Evolutionary conservation across 2,113 vertebrate species (phyloP), one percentile per base, ranked within the genome.

Genomic region (Apodemus speciosus): DNA sequence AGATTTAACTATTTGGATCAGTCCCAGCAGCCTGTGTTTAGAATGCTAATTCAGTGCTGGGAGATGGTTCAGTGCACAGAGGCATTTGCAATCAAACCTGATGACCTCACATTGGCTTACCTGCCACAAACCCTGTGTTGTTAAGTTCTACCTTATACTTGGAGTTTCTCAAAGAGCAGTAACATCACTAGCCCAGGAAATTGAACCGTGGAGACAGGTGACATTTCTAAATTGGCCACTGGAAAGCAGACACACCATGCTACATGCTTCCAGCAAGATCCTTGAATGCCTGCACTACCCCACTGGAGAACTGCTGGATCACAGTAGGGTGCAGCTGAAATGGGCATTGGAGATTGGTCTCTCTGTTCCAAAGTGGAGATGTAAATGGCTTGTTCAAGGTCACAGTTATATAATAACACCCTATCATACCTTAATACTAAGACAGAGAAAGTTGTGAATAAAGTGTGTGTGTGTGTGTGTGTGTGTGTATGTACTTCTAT

Each of bases 1-100:
- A 76, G 53, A 94, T 85, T 91, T 89, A 69, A 95, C 91, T 2
- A 0, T 81, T 93, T 94, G 85, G 85, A 90, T 93, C 73, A 85
- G 35, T 93, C 76, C 83, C 93, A 69, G 21, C 75, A 92, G 43
- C 62, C 81, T 90, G 21, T 83, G 77, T 88, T 79, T 92, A 77
- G 58, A 94, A 92, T 94, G 71, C 90, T 85, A 94, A 88, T 80
- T 89, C 11, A 15, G 1, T 15, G 6, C 81, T 85, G 60, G 60
- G 81, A 85, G 60, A 66, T 38, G 13, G 7, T 35, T 68, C 46
- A 38, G 32, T 68, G 21, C 9, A 16, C 43, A 20, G 43, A 84
- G 25, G 40, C 60, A 13, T 49, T 6, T 49, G 1, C 16, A 8
- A 0, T 27, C 27, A 62, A 83, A 15, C n/a, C 27, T 13, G 60